Evolutionary conservation across 1,140 invertebrate species (phyloP).

Genomic region (Riptortus pedestris): DNA sequence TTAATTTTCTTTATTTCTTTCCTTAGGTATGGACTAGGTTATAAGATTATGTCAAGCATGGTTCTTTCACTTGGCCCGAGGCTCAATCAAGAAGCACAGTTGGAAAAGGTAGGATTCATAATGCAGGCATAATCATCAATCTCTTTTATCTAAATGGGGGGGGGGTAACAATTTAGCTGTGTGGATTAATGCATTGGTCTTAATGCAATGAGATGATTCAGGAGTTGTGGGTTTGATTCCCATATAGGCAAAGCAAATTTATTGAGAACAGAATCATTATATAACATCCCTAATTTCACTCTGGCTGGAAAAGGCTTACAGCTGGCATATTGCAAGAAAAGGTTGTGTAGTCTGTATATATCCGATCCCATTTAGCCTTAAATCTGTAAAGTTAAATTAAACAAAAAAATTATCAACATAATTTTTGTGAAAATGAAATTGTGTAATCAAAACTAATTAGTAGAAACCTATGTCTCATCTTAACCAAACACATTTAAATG

Average conservation of each 20-base stretch:
- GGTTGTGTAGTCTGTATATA: too few relatives aligned
- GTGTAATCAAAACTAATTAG: too few relatives aligned
- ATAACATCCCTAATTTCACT: too few relatives aligned
- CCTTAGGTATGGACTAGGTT: not conserved
- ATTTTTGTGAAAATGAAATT: too few relatives aligned
- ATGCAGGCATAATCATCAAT: not conserved
- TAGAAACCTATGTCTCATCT: too few relatives aligned
- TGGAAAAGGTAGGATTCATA: not conserved
- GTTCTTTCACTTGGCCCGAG: not conserved
- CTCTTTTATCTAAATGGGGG: not conserved
- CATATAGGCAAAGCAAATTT: not conserved
- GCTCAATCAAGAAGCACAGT: not conserved
- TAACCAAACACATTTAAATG: too few relatives aligned
- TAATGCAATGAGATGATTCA: not conserved
- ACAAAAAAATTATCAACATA: too few relatives aligned
- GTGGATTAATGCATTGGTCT: not conserved
- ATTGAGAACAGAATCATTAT: not conserved
- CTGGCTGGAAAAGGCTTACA: too few relatives aligned
- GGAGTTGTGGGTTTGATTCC: not conserved
- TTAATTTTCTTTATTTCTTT: too few relatives aligned
- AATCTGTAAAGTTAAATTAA: too few relatives aligned
- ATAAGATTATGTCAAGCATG: not conserved
- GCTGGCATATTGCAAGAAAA: too few relatives aligned
- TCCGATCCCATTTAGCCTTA: too few relatives aligned
- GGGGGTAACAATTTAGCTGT: not conserved